Conservation (phyloP, 2,797 vertebrate genomes). For the Sarcoramphus papa region DNA sequence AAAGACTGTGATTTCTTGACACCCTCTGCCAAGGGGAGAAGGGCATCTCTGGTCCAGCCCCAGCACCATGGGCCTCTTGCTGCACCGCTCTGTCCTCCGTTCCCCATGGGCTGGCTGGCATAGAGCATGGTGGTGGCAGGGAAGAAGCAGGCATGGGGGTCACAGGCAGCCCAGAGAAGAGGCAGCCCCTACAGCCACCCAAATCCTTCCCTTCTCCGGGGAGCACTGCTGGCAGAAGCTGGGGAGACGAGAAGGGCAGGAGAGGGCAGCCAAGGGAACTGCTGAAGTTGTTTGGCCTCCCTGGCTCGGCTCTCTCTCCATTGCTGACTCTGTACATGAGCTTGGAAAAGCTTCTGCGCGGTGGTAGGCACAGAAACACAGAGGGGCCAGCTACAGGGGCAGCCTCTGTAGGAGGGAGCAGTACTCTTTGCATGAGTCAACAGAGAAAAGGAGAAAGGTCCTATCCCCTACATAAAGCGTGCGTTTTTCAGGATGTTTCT, state of each 20-base stretch:
- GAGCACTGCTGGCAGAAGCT: not conserved
- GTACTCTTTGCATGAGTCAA: not conserved
- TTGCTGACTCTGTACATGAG: fast-evolving
- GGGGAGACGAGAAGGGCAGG: not conserved
- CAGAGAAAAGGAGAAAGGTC: not conserved
- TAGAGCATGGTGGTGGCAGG: not conserved
- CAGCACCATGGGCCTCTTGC: not conserved
- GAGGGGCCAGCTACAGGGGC: not conserved
- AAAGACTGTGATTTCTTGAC: not conserved
- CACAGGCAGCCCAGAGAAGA: not conserved
- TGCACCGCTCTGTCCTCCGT: not conserved
- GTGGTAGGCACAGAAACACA: not conserved
- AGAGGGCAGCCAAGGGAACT: not conserved
- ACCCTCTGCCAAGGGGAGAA: not conserved
- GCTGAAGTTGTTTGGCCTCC: not conserved
- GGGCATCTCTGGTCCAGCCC: no score
- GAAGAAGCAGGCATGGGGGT: not conserved
- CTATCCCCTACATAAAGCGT: no score
- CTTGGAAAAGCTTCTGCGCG: not conserved
- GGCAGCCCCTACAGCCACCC: not conserved
- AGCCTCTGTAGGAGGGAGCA: not conserved
- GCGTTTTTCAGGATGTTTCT: not conserved
- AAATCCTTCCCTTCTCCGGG: not conserved
- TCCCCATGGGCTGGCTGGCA: fast-evolving
- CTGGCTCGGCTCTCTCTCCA: not conserved